phyloP scores from a whole-genome alignment of 2,888 invertebrate genomes.

The Trissonchulus sp. region DNA sequence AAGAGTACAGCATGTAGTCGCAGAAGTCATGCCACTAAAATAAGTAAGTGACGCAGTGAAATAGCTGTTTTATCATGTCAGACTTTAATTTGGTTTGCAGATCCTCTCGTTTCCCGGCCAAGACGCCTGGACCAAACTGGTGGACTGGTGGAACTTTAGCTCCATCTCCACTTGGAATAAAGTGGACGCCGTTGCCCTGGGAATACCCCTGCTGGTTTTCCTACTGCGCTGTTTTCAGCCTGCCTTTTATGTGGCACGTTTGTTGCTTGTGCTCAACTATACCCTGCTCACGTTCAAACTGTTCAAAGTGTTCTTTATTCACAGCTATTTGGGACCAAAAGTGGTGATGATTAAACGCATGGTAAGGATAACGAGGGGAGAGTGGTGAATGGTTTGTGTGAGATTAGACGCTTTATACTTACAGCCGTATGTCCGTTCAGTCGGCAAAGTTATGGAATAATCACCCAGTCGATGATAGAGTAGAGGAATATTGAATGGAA shows the following conservation, averaged over 20 bases:
- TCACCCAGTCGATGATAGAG: no score
- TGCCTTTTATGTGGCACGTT: constrained; percentile 50
- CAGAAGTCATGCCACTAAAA: no score
- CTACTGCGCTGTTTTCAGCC: constrained; percentile 38
- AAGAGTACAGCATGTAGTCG: no score
- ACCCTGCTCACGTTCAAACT: constrained; percentile 52
- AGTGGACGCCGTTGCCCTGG: constrained; percentile 37
- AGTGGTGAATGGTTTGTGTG: no score
- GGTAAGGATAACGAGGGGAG: no score
- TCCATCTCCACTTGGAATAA: constrained; percentile 46
- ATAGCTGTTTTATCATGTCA: no score
- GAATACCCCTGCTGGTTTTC: constrained; percentile 41
- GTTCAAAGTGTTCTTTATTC: constrained; percentile 53
- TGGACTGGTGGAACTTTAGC: constrained; percentile 49
- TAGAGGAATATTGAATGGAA: no score
- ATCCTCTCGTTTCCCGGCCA: constrained; percentile 37
- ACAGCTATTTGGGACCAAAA: constrained; percentile 54
- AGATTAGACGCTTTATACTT: no score
- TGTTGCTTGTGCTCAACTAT: constrained; percentile 53
- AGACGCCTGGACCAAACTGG: constrained; percentile 43
- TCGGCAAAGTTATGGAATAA: no score
- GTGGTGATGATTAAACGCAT: constrained; percentile 55
- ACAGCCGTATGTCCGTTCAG: no score
- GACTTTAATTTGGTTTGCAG: no score
- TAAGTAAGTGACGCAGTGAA: no score